Percentiles rank a stretch among this genome's conserved stretches.
Evolutionary conservation across 2,113 vertebrate species (phyloP).

Genomic region (Seriola dumerili): DNA sequence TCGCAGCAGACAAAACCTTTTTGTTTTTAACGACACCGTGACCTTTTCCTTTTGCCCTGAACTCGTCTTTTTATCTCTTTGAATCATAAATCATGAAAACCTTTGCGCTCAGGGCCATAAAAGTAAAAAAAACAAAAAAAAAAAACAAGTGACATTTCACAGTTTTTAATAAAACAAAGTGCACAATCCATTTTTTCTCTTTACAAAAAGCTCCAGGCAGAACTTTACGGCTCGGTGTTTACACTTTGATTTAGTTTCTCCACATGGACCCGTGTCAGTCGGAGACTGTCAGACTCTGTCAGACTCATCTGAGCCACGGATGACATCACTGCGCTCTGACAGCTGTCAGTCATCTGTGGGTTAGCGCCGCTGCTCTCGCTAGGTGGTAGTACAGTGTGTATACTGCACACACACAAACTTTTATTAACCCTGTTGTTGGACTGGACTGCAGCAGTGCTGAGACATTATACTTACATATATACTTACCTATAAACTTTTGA

Average conservation of each 20-base stretch:
- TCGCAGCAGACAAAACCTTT: too few species aligned
- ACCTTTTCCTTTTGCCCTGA: not conserved
- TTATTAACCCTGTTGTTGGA: too few species aligned
- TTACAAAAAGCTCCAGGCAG: too few species aligned
- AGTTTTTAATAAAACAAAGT: not conserved
- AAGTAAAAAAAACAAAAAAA: too few species aligned
- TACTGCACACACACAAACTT: too few species aligned
- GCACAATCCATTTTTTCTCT: not conserved
- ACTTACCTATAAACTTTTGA: too few species aligned
- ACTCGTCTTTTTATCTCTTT: not conserved
- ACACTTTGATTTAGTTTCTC: too few species aligned
- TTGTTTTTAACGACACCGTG: too few species aligned
- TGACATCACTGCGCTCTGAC: not conserved
- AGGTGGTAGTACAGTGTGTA: too few species aligned
- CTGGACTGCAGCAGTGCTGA: too few species aligned
- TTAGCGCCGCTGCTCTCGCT: not conserved
- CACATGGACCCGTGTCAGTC: not conserved
- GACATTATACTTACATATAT: too few species aligned
- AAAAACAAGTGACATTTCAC: not conserved
- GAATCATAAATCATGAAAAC: not conserved
- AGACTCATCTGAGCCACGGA: not conserved
- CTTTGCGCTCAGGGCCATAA: not conserved
- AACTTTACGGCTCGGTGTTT: too few species aligned
- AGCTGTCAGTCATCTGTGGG: slow-evolving; percentile 20
- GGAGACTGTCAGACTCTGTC: not conserved